Percentiles rank a stretch among this genome's conserved stretches.
Conservation (phyloP, 2,888 invertebrate species). For the Mesodorylaimus sp. region DNA sequence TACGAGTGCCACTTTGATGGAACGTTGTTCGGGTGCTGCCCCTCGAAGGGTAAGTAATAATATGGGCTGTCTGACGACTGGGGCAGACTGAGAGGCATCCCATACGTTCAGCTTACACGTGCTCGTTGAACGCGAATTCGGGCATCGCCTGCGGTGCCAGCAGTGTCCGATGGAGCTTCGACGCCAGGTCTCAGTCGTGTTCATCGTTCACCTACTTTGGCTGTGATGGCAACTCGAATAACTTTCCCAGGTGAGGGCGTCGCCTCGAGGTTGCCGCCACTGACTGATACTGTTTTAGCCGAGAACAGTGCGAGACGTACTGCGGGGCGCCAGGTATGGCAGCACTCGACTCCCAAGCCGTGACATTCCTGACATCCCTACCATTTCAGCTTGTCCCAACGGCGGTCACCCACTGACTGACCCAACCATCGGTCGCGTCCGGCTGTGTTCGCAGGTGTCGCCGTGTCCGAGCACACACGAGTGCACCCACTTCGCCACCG, state of each 20-base stretch:
- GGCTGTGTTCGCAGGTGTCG: too few species aligned
- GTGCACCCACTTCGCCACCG: too few species aligned
- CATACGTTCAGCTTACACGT: constrained; percentile 20
- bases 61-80: background rate
- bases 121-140: constrained; percentile 23
- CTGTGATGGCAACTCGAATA: constrained; percentile 25
- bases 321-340: too few species aligned
- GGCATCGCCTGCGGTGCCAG: constrained; percentile 27
- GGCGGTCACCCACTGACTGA: too few species aligned
- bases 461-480: background rate
- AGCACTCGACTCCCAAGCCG: too few species aligned
- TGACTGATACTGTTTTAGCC: too few species aligned
- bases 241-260: too few species aligned
- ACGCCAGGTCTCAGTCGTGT: constrained; percentile 16
- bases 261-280: too few species aligned
- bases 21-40: constrained; percentile 27
- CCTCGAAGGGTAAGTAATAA: constrained; percentile 19
- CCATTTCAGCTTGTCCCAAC: too few species aligned
- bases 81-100: background rate
- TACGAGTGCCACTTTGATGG: constrained; percentile 22
- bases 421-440: too few species aligned
- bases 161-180: constrained; percentile 22
- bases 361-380: too few species aligned
- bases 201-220: constrained; percentile 25
- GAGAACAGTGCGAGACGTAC: constrained; percentile 23